Evolutionary conservation across 1,140 invertebrate species (phyloP).

Genomic region (Cyclargus thomasi): DNA sequence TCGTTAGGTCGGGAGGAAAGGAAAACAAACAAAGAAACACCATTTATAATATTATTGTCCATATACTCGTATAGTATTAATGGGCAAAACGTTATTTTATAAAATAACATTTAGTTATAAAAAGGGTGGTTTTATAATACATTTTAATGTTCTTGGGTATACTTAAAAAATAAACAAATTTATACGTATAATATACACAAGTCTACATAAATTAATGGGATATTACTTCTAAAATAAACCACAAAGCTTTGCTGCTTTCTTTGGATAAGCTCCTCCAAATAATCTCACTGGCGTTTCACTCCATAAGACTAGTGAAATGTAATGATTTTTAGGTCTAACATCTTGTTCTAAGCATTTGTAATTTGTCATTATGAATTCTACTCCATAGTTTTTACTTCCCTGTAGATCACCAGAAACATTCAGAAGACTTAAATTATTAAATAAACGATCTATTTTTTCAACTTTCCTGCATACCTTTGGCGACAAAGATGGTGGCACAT

Average conservation of each 20-base stretch:
- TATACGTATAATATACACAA: too few species aligned
- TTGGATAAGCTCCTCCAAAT: slow-evolving; percentile 75
- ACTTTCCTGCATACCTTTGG: slow-evolving; percentile 50
- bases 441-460: slow-evolving; percentile 39
- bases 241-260: slow-evolving; percentile 70
- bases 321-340: slow-evolving; percentile 36
- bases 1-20: too few species aligned
- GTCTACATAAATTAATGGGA: not conserved
- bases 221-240: slow-evolving; percentile 66
- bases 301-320: slow-evolving; percentile 75
- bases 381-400: slow-evolving; percentile 45
- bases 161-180: too few species aligned
- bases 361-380: slow-evolving; percentile 55
- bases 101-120: too few species aligned
- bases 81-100: too few species aligned
- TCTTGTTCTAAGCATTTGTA: slow-evolving; percentile 56
- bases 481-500: slow-evolving; percentile 48
- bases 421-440: slow-evolving; percentile 55
- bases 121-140: too few species aligned
- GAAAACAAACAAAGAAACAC: too few species aligned
- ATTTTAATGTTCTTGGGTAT: too few species aligned
- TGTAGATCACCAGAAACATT: slow-evolving; percentile 43
- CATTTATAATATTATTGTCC: too few species aligned
- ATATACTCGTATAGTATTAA: too few species aligned
- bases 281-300: slow-evolving; percentile 74